Evolutionary conservation across 2,113 vertebrate genomes (phyloP).

Genomic region (Recurvirostra avosetta): DNA sequence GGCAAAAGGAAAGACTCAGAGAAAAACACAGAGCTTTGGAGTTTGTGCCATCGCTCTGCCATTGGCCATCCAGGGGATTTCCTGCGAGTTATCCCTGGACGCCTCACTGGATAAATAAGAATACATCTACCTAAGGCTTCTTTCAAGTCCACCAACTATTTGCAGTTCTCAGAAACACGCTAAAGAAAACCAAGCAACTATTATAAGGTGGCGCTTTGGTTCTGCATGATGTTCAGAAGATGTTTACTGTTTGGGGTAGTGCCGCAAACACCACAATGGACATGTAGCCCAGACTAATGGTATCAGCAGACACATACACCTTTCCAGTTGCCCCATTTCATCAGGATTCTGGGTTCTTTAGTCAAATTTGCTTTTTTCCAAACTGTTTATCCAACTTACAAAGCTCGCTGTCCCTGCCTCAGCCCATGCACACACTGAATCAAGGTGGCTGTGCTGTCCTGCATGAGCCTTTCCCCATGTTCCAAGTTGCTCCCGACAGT

Average conservation of each 20-base stretch:
- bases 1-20: background rate
- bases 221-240: background rate
- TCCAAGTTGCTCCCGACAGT: too few species aligned
- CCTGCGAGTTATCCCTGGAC: background rate
- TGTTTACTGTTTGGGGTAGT: background rate
- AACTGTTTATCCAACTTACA: too few species aligned
- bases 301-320: too few species aligned
- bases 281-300: too few species aligned
- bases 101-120: background rate
- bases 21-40: background rate
- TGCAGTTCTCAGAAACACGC: background rate
- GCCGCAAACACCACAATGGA: background rate
- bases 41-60: background rate
- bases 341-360: too few species aligned
- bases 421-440: too few species aligned
- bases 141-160: background rate
- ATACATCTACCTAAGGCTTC: background rate
- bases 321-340: too few species aligned
- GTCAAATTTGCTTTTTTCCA: too few species aligned
- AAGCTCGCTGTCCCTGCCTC: too few species aligned
- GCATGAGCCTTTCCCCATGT: too few species aligned
- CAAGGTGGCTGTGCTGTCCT: too few species aligned
- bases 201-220: background rate
- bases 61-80: background rate
- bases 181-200: background rate